Base-by-base conservation (phyloP, 2,888 invertebrate genomes). In the Ichneumon xanthorius region DNA sequence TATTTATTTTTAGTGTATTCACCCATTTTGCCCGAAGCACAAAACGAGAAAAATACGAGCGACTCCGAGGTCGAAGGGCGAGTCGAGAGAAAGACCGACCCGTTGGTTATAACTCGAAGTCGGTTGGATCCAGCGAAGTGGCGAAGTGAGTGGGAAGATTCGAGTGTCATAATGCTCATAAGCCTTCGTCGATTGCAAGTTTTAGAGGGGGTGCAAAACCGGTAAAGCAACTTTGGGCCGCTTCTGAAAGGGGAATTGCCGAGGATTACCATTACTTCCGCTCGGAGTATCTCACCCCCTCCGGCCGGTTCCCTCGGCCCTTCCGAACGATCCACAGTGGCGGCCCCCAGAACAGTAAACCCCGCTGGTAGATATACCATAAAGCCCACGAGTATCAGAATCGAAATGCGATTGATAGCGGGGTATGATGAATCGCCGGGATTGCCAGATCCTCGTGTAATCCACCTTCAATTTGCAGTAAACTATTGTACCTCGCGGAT, bases 221-320 rank as follows among this genome's bases (percentile, higher is more conserved):
- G 61, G 40, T 40, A 80, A 73, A 82, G 79, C 82, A 80, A 82
- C 80, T 86, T 90, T 87, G 88, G 89, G 90, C 58, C 88, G 89
- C 90, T 89, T 90, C 90, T 90, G 90, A 90, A 90, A 91, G 90
- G 81, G 89, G 90, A 92, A 92, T 92, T 90, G 90, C 86, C 89
- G 83, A 80, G 90, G 93, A 93, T 93, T 92, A 92, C 89, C 90
- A 90, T 93, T 93, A 93, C 90, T 92, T 92, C 92, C 91, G 88
- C 89, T 88, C 87, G 91, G 89, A 90, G 89, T 90, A 90, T 89
- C 88, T 89, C 89, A 90, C 73, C 81, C 40, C 22, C 61, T 77
- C 61, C 71, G 63, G 40, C 53, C 71, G 55, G 58, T 68, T 85
- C 82, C 71, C 75, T 61, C 45, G 65, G 53, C 22, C 26, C 22